Evolutionary conservation across 2,888 invertebrate genomes (phyloP).

Genomic region (Pseudococcus viburni): DNA sequence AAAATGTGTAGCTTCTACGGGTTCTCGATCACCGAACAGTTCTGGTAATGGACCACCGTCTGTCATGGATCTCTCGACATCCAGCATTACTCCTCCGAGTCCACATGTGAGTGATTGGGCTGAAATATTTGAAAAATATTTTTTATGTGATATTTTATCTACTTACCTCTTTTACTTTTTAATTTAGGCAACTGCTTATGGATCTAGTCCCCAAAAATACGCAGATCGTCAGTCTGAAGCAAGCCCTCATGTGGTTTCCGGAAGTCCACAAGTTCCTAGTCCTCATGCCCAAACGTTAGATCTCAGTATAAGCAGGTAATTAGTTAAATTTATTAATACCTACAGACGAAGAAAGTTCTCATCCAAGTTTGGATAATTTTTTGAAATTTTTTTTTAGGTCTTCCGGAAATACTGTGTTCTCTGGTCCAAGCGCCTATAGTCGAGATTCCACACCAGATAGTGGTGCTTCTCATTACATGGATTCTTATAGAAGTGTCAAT

Average conservation of each 20-base stretch:
- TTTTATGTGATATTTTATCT: background rate
- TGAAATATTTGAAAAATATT: background rate
- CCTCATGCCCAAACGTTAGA: slow-evolving; percentile 92
- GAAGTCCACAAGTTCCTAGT: slow-evolving; percentile 91
- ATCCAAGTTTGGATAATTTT: too few relatives aligned
- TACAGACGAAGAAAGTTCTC: background rate
- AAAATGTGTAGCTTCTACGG: slow-evolving; percentile 79
- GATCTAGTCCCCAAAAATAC: slow-evolving; percentile 66
- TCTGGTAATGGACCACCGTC: slow-evolving; percentile 68
- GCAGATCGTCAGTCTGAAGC: slow-evolving; percentile 89
- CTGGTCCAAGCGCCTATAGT: slow-evolving; percentile 76
- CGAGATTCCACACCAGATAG: slow-evolving; percentile 91
- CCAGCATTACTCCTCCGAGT: slow-evolving; percentile 86
- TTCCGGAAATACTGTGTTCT: slow-evolving; percentile 69
- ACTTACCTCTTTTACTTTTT: slow-evolving; percentile 35
- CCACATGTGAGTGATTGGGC: slow-evolving; percentile 78
- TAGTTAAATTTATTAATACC: background rate
- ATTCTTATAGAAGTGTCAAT: slow-evolving; percentile 88
- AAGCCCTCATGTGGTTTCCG: slow-evolving; percentile 85
- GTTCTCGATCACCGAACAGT: slow-evolving; percentile 67
- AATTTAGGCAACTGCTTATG: slow-evolving; percentile 64
- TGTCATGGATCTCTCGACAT: slow-evolving; percentile 89
- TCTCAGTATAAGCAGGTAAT: slow-evolving; percentile 89
- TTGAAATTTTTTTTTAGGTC: slow-evolving; percentile 72
- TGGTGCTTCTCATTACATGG: slow-evolving; percentile 90